Evolutionary conservation across 2,113 vertebrate genomes (phyloP).

Genomic region (Callithrix jacchus): DNA sequence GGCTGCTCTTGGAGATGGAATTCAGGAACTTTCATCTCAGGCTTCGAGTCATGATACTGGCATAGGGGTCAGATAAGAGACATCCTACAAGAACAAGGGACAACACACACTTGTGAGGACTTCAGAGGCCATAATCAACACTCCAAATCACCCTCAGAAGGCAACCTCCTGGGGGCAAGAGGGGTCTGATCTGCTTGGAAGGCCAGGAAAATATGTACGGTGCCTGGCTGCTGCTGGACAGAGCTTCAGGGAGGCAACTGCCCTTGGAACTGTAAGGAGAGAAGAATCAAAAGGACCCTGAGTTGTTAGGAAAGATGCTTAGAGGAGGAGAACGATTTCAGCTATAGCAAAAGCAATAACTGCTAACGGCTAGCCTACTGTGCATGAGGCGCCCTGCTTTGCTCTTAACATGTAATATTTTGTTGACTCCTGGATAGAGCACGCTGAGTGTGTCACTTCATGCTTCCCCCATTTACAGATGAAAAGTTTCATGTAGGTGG

Average conservation of each 20-base stretch:
- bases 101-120: rapidly evolving
- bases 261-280: neutral
- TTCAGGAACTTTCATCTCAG: neutral
- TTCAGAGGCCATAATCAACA: neutral
- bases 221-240: too few relatives aligned
- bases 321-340: neutral
- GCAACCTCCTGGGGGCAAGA: neutral
- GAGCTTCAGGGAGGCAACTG: neutral
- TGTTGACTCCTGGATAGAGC: neutral
- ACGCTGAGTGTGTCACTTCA: too few relatives aligned
- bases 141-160: neutral
- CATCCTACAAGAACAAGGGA: too few relatives aligned
- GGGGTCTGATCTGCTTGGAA: neutral
- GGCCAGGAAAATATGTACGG: neutral
- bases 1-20: neutral
- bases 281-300: neutral
- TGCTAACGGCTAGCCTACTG: rapidly evolving
- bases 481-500: neutral
- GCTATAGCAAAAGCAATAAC: rapidly evolving
- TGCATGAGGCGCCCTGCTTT: rapidly evolving
- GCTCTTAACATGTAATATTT: too few relatives aligned
- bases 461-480: neutral
- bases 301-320: neutral
- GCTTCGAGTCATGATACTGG: neutral
- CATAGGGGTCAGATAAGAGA: neutral